phyloP scores from a whole-genome alignment of 1,140 invertebrate species.

The Drosophila kikkawai region DNA sequence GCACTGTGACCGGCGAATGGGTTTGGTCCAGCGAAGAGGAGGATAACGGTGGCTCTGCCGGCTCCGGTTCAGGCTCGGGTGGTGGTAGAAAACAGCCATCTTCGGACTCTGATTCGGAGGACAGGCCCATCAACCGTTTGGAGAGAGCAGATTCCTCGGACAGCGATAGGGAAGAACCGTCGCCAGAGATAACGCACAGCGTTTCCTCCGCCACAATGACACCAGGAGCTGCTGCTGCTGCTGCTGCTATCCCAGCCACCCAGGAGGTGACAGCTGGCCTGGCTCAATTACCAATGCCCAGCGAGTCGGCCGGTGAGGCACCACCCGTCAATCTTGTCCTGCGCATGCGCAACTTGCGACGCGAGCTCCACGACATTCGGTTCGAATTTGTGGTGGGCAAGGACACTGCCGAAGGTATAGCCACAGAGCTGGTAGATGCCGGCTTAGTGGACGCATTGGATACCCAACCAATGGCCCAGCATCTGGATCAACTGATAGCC shows the following conservation, averaged over 20 bases:
- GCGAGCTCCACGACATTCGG: constrained; percentile 98
- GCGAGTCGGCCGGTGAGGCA: constrained; percentile 57
- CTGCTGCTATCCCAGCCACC: constrained; percentile 19
- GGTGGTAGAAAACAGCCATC: constrained; percentile 78
- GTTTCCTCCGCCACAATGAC: constrained; percentile 68
- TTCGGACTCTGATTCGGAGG: constrained; percentile 84
- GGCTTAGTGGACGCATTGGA: constrained; percentile 97
- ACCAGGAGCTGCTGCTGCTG: constrained; percentile 13
- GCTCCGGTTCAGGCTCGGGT: constrained; percentile 34
- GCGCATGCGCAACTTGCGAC: constrained; percentile 93
- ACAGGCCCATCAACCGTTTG: constrained; percentile 87
- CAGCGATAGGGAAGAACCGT: constrained; percentile 82
- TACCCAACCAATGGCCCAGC: constrained; percentile 94
- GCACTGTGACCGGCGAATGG: constrained; percentile 98
- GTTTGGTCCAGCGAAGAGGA: constrained; percentile 96
- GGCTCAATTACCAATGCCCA: constrained; percentile 67
- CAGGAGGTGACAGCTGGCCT: constrained; percentile 63
- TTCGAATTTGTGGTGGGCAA: constrained; percentile 97
- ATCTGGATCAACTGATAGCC: constrained; percentile 96
- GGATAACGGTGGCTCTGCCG: constrained; percentile 79
- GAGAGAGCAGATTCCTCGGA: constrained; percentile 87
- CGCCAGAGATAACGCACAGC: constrained; percentile 76
- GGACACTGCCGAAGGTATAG: constrained; percentile 97
- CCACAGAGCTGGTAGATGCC: constrained; percentile 96
- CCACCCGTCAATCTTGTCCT: constrained; percentile 90